Evolutionary conservation across 2,888 invertebrate species (phyloP).

Genomic region (Hemaris fuciformis): DNA sequence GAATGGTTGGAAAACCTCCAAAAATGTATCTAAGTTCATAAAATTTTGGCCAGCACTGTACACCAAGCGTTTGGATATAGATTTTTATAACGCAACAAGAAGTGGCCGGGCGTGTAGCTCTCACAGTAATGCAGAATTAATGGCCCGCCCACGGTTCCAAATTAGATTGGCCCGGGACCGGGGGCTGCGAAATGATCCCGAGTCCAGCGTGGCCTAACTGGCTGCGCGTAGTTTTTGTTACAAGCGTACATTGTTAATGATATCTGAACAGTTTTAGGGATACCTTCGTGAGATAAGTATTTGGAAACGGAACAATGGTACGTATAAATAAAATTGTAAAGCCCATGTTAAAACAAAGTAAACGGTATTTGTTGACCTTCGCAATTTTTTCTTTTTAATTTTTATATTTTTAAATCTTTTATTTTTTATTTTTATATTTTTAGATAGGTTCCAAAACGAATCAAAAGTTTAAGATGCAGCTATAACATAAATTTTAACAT

Average conservation of each 20-base stretch:
- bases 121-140: constrained; percentile 49
- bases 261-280: background rate
- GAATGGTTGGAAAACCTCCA: background rate
- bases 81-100: constrained; percentile 37
- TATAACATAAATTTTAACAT: too few species aligned
- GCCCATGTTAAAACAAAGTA: too few species aligned
- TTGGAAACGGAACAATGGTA: too few species aligned
- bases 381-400: too few species aligned
- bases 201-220: background rate
- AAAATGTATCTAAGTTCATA: background rate
- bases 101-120: constrained; percentile 45
- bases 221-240: background rate
- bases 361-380: too few species aligned
- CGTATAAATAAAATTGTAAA: too few species aligned
- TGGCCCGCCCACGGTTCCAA: constrained; percentile 32
- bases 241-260: background rate
- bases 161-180: constrained; percentile 38
- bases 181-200: background rate
- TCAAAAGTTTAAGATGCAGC: too few species aligned
- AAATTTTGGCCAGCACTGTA: constrained; percentile 22
- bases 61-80: constrained; percentile 26
- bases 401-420: too few species aligned
- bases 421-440: too few species aligned
- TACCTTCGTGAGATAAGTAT: background rate
- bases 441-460: too few species aligned